Evolutionary conservation across 2,888 invertebrate species (phyloP), one percentile per base, ranked within the genome.

Genomic region (Nymphalis urticae): DNA sequence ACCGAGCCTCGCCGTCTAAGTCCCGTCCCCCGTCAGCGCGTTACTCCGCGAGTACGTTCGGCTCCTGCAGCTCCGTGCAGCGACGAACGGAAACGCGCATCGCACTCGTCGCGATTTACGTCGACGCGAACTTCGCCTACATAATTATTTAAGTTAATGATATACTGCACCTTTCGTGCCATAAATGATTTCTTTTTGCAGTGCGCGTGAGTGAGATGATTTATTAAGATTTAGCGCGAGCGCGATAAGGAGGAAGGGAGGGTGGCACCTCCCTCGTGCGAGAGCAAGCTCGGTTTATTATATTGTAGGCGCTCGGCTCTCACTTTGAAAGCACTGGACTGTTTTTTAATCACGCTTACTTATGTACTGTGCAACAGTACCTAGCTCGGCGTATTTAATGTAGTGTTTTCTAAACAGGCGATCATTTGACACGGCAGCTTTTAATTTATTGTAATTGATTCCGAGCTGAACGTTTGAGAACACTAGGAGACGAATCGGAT

Each of bases 111-210:
- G 48, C 75, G 77, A 80, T 80, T 17, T 17, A 6, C 24, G 53
- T 64, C 74, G 75, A 69, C 71, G 54, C 48, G 59, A 54, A 77
- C 78, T 80, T 81, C 85, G 82, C 82, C 85, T 80, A 85, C 86
- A 85, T 91, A 88, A 90, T 91, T 90, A 90, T 91, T 90, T 89
- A 87, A 91, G 86, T 87, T 91, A 90, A 92, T 92, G 89, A 91
- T 90, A 87, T 89, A 87, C 84, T 85, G 87, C 89, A 88, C 86
- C 85, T 89, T 56, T 85, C 83, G 82, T 81, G 81, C 76, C 79
- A 79, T 86, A 87, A 90, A 87, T 88, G 82, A 86, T 85, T 90
- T 89, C 79, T 86, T 88, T 89, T 85, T 80, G 76, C 77, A 74
- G 61, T 68, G 75, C 68, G 85, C 72, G 78, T 17, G 83, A 85